phyloP scores from a whole-genome alignment of 2,113 vertebrate species.

The Catharus bicknelli region DNA sequence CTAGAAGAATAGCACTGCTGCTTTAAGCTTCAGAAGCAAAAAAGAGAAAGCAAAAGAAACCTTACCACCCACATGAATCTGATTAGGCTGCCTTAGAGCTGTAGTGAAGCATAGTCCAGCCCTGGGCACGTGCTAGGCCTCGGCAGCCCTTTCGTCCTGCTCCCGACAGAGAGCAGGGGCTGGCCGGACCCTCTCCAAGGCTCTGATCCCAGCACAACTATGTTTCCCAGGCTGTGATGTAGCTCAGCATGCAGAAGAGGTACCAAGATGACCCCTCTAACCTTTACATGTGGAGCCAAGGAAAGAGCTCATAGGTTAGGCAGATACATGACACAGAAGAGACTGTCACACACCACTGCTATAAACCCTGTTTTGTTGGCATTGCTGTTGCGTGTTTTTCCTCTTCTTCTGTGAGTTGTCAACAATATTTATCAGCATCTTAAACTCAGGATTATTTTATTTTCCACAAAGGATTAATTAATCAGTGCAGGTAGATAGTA shows the following conservation, averaged over 20 bases:
- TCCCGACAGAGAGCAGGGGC: not conserved
- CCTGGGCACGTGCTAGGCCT: fast-evolving
- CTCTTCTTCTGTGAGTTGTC: not conserved
- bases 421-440: not conserved
- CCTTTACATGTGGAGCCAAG: not conserved
- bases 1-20: not conserved
- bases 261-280: not conserved
- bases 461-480: not conserved
- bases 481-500: not conserved
- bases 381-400: not conserved
- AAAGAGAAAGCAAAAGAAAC: not conserved
- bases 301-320: not conserved
- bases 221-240: fast-evolving
- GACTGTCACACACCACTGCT: not conserved
- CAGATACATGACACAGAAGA: not conserved
- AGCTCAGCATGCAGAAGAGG: not conserved
- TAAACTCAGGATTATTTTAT: not conserved
- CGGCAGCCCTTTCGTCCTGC: fast-evolving
- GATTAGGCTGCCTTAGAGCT: not conserved
- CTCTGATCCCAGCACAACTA: not conserved
- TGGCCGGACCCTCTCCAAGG: not conserved
- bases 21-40: not conserved
- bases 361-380: not conserved
- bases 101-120: not conserved
- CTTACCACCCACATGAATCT: not conserved